These are phyloP conservation scores for Microchirus variegatus DNA, from an alignment of 2,797 vertebrate species.

Conservation along the genomic window DNA sequence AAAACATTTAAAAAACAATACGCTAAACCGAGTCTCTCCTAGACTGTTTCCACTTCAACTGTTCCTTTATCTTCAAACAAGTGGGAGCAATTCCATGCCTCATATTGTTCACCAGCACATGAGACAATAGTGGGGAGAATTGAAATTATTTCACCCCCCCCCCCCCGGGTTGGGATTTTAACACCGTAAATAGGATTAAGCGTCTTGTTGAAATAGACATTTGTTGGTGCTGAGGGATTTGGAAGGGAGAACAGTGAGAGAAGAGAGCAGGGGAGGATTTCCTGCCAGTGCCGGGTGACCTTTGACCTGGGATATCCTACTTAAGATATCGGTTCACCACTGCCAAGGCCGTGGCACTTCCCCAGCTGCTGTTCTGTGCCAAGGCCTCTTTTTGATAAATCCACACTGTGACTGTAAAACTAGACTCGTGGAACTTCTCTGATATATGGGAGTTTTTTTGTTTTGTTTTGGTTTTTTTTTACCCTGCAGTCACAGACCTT, in stretches of 20 bases:
- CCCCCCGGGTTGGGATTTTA: slow-evolving; percentile 29
- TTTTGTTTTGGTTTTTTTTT: no score
- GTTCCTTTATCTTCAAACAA: slow-evolving; percentile 43
- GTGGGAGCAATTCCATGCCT: slow-evolving; percentile 21
- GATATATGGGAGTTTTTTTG: slow-evolving; percentile 24
- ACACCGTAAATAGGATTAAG: slow-evolving; percentile 41
- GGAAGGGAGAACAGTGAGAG: slow-evolving; percentile 1
- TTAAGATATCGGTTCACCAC: slow-evolving; percentile 47
- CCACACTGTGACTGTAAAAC: slow-evolving; percentile 2
- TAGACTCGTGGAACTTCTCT: slow-evolving; percentile 7
- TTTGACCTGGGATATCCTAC: slow-evolving; percentile 77
- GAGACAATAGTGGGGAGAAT: slow-evolving; percentile 31
- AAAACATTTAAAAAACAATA: not conserved
- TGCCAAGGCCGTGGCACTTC: slow-evolving; percentile 53
- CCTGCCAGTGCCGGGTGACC: slow-evolving; percentile 61
- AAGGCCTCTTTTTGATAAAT: slow-evolving; percentile 40
- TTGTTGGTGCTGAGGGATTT: slow-evolving; percentile 14
- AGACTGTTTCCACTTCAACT: slow-evolving; percentile 27
- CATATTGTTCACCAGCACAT: slow-evolving; percentile 8
- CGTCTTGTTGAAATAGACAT: slow-evolving; percentile 14
- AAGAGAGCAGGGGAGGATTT: slow-evolving; percentile 69
- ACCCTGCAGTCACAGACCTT: slow-evolving; percentile 1
- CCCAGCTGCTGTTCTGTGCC: slow-evolving; percentile 28
- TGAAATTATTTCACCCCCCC: slow-evolving; percentile 33
- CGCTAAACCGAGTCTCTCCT: slow-evolving; percentile 3